These are phyloP conservation scores for Hippopotamus amphibius DNA, from an alignment of 2,113 vertebrate species.

Conservation along the genomic window DNA sequence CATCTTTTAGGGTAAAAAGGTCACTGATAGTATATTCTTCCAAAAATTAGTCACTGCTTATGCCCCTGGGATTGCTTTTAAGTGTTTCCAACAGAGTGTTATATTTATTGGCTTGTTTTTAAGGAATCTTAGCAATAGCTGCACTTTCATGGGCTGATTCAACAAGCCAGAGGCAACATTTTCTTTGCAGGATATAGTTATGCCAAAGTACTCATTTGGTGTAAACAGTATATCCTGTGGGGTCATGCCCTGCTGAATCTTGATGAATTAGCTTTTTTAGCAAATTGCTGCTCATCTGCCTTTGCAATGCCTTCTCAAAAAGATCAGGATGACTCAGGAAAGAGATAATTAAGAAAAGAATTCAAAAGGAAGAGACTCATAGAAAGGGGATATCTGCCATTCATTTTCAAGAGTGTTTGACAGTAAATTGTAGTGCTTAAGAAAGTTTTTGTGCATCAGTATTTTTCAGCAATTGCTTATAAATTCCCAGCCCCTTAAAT, in stretches of 20 bases:
- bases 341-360: conserved; percentile 3
- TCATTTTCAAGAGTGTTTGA: conserved; percentile 1
- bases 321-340: neutral
- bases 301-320: conserved; percentile 7
- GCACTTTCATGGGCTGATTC: conserved; percentile 13
- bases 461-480: neutral
- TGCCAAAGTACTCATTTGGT: neutral
- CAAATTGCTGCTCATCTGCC: neutral
- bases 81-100: neutral
- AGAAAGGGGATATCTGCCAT: neutral
- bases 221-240: neutral
- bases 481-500: conserved; percentile 25
- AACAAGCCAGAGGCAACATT: neutral
- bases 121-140: conserved; percentile 30
- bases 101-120: neutral
- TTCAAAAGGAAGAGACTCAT: conserved; percentile 17
- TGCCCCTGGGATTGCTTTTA: neutral
- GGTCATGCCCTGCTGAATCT: neutral
- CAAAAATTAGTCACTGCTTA: neutral
- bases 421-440: neutral
- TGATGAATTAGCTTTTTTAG: conserved; percentile 33
- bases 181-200: neutral
- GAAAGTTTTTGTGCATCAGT: neutral
- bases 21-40: neutral
- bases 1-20: neutral